These are phyloP conservation scores for Ptilonorhynchus violaceus DNA, from an alignment of 2,113 vertebrate species.

Conservation along the genomic window DNA sequence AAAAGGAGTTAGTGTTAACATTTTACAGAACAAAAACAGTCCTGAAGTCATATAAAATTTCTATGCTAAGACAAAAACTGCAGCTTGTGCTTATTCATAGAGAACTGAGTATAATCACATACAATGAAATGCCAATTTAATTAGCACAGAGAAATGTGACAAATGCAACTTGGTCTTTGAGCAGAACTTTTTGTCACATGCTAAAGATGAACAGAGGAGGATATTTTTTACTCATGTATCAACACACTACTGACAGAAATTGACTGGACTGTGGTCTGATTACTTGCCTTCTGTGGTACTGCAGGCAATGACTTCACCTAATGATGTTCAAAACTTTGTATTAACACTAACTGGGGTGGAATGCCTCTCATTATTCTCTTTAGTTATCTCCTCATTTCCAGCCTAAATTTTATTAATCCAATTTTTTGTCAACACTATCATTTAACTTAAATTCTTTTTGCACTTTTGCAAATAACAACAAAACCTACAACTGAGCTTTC, in stretches of 20 bases:
- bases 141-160: neutral
- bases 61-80: neutral
- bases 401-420: neutral
- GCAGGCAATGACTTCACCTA: neutral
- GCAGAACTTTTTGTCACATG: neutral
- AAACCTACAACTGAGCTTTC: neutral
- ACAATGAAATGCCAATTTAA: neutral
- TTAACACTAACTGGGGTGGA: neutral
- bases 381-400: neutral
- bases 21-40: neutral
- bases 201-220: neutral
- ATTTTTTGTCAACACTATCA: neutral
- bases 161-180: neutral
- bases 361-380: neutral
- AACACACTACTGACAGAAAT: neutral
- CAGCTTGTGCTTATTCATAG: neutral
- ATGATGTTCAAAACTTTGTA: neutral
- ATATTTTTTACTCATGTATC: neutral
- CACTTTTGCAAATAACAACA: neutral
- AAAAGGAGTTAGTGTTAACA: neutral
- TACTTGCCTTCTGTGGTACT: neutral
- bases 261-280: neutral
- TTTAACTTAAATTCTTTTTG: neutral
- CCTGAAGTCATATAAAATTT: neutral
- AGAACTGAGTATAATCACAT: neutral